phyloP scores from a whole-genome alignment of 1,140 invertebrate genomes.

The Leptopilina clavipes region DNA sequence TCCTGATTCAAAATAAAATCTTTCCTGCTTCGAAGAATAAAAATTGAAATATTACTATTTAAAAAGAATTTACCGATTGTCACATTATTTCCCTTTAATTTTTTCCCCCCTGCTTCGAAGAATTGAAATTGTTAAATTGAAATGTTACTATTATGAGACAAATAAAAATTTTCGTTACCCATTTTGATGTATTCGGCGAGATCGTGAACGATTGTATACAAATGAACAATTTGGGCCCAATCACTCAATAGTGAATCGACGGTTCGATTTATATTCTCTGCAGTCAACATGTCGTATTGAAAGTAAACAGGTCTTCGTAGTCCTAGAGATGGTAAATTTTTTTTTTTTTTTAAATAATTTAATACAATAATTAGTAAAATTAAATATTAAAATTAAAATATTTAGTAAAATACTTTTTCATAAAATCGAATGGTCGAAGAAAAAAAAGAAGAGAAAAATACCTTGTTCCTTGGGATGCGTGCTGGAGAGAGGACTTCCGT shows the following conservation, averaged over 20 bases:
- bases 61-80: no score
- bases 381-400: no score
- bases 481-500: constrained; percentile 87
- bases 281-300: constrained; percentile 88
- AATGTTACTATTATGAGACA: no score
- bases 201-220: constrained; percentile 89
- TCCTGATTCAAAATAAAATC: no score
- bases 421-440: constrained; percentile 16
- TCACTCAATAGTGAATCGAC: constrained; percentile 90
- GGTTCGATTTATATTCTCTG: constrained; percentile 82
- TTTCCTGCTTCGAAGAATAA: no score
- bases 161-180: constrained; percentile 67
- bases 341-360: constrained; percentile 23
- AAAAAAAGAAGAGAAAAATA: constrained; percentile 61
- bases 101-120: no score
- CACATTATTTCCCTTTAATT: no score
- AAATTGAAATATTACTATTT: no score
- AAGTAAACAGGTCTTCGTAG: constrained; percentile 89
- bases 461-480: constrained; percentile 90
- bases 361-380: constrained; percentile 33
- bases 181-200: constrained; percentile 83
- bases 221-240: constrained; percentile 92
- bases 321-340: constrained; percentile 70
- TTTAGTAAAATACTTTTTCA: no score
- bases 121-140: no score